phyloP scores from a whole-genome alignment of 2,888 invertebrate species.

The Apamea sordens region DNA sequence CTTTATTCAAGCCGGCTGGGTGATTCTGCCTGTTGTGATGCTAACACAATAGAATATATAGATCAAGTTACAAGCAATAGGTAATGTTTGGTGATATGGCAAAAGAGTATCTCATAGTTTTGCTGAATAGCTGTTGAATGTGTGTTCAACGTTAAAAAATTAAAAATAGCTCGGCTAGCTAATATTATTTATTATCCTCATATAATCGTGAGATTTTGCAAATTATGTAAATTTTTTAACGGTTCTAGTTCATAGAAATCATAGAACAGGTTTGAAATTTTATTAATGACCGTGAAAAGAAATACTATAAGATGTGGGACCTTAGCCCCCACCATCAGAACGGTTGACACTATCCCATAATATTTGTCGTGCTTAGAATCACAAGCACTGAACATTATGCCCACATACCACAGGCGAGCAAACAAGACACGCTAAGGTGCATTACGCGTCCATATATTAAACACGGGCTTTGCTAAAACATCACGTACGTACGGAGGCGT shows the following conservation, averaged over 20 bases:
- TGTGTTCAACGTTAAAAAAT: not conserved
- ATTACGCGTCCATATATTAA: slow-evolving; percentile 35
- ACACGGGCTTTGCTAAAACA: slow-evolving; percentile 49
- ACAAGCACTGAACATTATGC: slow-evolving; percentile 6
- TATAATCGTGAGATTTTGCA: slow-evolving; percentile 1
- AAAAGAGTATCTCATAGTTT: not conserved
- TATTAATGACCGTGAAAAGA: slow-evolving; percentile 23
- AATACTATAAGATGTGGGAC: not conserved
- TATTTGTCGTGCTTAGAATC: slow-evolving; percentile 5
- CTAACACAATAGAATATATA: slow-evolving; percentile 49
- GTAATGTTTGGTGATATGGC: not conserved
- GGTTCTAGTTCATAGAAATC: slow-evolving; percentile 35
- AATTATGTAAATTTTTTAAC: slow-evolving; percentile 25
- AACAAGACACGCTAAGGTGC: slow-evolving; percentile 19
- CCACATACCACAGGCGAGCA: slow-evolving; percentile 1
- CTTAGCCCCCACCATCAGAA: not conserved
- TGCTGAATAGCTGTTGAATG: slow-evolving; percentile 14
- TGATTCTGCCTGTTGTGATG: slow-evolving; percentile 69
- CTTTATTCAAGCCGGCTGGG: slow-evolving; percentile 78
- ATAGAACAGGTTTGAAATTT: slow-evolving; percentile 22
- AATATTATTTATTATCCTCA: slow-evolving; percentile 9
- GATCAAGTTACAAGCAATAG: slow-evolving; percentile 32
- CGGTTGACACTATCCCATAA: not conserved
- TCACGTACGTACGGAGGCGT: slow-evolving; percentile 47
- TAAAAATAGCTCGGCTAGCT: not conserved